phyloP scores from a whole-genome alignment of 2,797 vertebrate species.

The Amblyraja radiata region DNA sequence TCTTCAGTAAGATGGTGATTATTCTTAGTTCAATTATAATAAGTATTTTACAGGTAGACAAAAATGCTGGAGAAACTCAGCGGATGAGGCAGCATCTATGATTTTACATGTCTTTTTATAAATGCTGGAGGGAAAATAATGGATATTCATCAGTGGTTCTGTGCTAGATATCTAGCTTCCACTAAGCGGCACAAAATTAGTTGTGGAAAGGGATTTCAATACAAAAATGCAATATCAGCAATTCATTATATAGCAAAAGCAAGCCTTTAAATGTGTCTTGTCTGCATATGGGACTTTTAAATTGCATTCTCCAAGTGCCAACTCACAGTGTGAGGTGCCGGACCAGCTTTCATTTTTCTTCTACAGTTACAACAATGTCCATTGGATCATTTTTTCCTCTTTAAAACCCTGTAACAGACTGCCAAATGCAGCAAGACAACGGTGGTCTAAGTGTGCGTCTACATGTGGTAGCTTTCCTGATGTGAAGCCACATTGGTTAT shows the following conservation, averaged over 20 bases:
- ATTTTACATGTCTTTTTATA: background rate
- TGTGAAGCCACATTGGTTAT: constrained; percentile 66
- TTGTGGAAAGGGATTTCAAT: background rate
- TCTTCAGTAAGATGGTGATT: background rate
- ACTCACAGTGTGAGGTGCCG: constrained; percentile 58
- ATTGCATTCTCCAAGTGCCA: constrained; percentile 58
- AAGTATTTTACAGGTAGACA: background rate
- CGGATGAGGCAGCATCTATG: no score
- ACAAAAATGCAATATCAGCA: background rate
- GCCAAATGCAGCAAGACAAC: constrained; percentile 65
- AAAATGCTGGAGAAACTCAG: no score
- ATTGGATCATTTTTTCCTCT: constrained; percentile 58
- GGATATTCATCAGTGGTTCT: background rate
- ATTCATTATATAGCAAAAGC: background rate
- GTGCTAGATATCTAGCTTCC: background rate
- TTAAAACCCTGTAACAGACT: constrained; percentile 56
- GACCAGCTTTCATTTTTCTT: constrained; percentile 48
- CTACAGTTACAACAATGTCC: constrained; percentile 54
- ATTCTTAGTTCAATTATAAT: background rate
- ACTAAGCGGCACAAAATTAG: background rate
- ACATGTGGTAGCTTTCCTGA: constrained; percentile 62
- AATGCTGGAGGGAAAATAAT: background rate
- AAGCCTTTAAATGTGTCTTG: background rate
- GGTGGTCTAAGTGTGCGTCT: constrained; percentile 64
- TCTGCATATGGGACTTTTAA: constrained; percentile 17